Conservation (phyloP, 2,888 invertebrate species). For the Meta bourneti region DNA sequence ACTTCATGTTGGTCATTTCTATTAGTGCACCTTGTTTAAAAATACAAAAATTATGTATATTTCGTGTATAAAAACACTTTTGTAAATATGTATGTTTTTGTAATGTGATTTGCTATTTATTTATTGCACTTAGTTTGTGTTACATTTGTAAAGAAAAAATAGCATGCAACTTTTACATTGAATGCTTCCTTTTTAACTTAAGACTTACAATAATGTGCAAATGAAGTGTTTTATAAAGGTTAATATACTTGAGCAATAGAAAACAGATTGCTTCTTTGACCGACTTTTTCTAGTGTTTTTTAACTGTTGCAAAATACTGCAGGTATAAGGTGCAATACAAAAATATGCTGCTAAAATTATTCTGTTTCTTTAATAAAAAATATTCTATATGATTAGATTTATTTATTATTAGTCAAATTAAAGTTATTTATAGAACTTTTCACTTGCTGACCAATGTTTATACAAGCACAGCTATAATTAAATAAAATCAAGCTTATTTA, state of each 20-base stretch:
- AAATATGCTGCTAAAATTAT: neutral
- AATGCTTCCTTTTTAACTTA: constrained; percentile 40
- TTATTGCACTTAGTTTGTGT: constrained; percentile 24
- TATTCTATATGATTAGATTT: neutral
- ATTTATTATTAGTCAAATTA: neutral
- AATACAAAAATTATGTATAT: constrained; percentile 44
- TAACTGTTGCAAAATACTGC: neutral
- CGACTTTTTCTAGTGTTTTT: neutral
- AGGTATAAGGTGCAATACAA: neutral
- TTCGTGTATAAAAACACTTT: constrained; percentile 58
- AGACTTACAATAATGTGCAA: neutral
- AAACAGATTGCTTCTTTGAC: neutral
- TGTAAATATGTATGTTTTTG: constrained; percentile 71
- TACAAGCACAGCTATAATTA: constrained; percentile 5
- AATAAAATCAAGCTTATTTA: constrained; percentile 14
- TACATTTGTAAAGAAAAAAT: constrained; percentile 13
- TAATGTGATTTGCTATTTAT: constrained; percentile 53
- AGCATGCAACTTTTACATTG: constrained; percentile 10
- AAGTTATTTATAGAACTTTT: constrained; percentile 27
- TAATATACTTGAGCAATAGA: neutral
- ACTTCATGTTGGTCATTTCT: constrained; percentile 34
- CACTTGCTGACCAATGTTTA: neutral
- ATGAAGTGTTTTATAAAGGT: constrained; percentile 2
- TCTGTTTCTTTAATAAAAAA: neutral
- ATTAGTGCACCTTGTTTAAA: constrained; percentile 27